Base-by-base conservation (phyloP, 2,888 invertebrate species). In the Altica lythri region DNA sequence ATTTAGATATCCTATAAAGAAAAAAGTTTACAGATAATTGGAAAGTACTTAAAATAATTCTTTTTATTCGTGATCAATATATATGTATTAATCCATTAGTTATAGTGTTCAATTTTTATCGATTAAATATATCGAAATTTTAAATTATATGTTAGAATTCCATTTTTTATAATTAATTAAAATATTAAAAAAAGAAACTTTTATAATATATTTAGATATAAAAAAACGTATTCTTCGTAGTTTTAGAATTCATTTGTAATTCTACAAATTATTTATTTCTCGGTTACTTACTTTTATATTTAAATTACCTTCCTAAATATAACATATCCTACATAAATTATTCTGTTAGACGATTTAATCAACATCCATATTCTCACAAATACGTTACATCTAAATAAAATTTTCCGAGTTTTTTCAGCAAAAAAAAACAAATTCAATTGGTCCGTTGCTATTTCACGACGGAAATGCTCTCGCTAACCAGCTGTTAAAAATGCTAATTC, bases 401-500 rank as follows among this genome's bases (percentile, higher is more conserved):
- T n/a, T 17, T 45, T 19, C 13, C 32, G 22, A 19, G 25, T 10
- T 19, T 45, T 45, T 34, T 13, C 19, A 2, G 9, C 10, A 2
- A 19, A 45, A 45, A 45, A 34, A 32, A 34, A n/a, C n/a, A n/a
- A n/a, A n/a, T 12, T 22, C 44, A 30, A 32, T 34, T 32, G 34
- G 30, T 18, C 19, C 32, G 14, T 12, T 34, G 16, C 18, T 19
- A 34, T 19, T 45, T 34, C 19, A 19, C 19, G 19, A 45, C 19
- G 45, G 19, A 45, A 45, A 45, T 45, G 18, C 19, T 13, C 45
- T 30, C n/a, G n/a, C 34, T 45, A 19, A 45, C 45, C 45, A 45
- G 45, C 32, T 45, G 45, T 45, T 45, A 45, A 45, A 44, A 34
- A 45, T 45, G 45, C 32, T 19, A 45, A 45, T 45, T 45, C 32